Conservation (phyloP, 2,113 vertebrate genomes). For the Condylura cristata region DNA sequence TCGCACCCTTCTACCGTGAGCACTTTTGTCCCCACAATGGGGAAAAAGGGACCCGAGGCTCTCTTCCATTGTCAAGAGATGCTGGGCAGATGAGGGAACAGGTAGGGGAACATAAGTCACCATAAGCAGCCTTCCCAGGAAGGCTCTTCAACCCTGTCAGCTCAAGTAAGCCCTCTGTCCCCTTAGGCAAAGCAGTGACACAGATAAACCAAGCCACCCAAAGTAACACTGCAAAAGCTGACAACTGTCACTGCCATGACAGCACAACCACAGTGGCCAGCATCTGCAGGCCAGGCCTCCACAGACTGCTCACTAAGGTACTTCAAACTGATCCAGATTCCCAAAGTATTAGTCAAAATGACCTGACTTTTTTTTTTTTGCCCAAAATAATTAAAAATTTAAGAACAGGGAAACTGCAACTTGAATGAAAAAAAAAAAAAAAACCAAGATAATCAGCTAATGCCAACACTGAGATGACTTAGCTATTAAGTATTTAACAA, state of each 20-base stretch:
- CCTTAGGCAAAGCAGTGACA: background rate
- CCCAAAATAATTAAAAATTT: background rate
- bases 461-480: background rate
- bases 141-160: background rate
- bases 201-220: background rate
- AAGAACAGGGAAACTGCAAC: slow-evolving; percentile 6
- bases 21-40: background rate
- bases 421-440: background rate
- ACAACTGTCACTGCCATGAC: background rate
- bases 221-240: background rate
- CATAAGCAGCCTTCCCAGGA: background rate
- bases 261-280: background rate
- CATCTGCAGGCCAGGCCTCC: background rate
- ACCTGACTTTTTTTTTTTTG: background rate
- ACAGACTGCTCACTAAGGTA: background rate
- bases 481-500: background rate
- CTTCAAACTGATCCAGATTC: background rate
- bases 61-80: background rate
- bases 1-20: background rate
- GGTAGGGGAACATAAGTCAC: too few relatives aligned
- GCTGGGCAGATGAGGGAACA: background rate
- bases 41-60: background rate
- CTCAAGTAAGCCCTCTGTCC: background rate
- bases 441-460: background rate
- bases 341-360: background rate